Conservation (phyloP, 2,888 invertebrate species). For the Campoplex capitator region DNA sequence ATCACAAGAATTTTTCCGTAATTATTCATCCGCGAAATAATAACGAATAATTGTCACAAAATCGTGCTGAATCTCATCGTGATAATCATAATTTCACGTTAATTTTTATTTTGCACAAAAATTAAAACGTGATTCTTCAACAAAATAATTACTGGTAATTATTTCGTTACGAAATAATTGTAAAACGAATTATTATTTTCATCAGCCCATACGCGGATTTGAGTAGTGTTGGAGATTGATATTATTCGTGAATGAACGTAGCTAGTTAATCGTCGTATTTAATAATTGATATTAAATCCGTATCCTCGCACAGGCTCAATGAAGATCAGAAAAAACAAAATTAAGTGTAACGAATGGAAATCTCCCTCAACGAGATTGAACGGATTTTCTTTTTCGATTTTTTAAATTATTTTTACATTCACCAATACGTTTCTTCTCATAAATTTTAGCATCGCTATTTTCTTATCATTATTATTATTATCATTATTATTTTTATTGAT, state of each 20-base stretch:
- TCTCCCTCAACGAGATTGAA: slow-evolving; percentile 15
- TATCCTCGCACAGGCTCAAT: slow-evolving; percentile 61
- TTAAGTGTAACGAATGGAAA: neutral
- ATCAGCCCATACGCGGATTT: neutral
- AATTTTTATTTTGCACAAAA: slow-evolving; percentile 1
- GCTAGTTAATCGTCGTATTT: slow-evolving; percentile 62
- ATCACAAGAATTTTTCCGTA: neutral
- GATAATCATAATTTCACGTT: neutral
- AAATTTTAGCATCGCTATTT: slow-evolving; percentile 62
- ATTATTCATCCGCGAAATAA: slow-evolving; percentile 6
- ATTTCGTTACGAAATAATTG: neutral
- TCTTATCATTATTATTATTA: neutral
- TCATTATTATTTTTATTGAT: slow-evolving; percentile 23
- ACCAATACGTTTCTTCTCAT: slow-evolving; percentile 27
- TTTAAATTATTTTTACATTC: slow-evolving; percentile 8
- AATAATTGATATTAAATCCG: slow-evolving; percentile 67
- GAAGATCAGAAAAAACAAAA: slow-evolving; percentile 1
- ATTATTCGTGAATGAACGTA: slow-evolving; percentile 68
- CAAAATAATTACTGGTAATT: slow-evolving; percentile 1
- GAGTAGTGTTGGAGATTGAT: slow-evolving; percentile 54
- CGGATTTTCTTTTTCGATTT: neutral
- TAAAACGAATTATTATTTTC: neutral
- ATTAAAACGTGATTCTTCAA: neutral
- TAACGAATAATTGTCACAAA: neutral
- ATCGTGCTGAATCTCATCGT: neutral